phyloP scores from a whole-genome alignment of 2,113 vertebrate genomes.

The Globicephala melas region DNA sequence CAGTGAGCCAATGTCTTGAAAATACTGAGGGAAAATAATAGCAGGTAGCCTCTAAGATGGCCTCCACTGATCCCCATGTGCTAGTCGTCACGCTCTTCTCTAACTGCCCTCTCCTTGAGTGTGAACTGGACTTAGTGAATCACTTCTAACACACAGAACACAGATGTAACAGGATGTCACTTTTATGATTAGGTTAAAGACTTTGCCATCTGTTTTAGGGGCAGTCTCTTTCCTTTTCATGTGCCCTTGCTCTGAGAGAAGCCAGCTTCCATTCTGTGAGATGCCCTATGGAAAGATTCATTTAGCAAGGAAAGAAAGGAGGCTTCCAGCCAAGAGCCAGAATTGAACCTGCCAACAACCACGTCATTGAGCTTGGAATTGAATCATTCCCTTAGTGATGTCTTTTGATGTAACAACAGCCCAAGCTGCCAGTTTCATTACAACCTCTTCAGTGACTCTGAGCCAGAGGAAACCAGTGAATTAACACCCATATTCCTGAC shows the following conservation, averaged over 20 bases:
- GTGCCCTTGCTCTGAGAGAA: not conserved
- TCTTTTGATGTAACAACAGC: not conserved
- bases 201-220: too few species aligned
- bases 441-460: not conserved
- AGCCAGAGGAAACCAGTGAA: not conserved
- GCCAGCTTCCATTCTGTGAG: not conserved
- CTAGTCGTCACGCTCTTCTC: too few species aligned
- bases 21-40: too few species aligned
- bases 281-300: not conserved
- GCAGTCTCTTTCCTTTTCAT: not conserved
- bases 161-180: too few species aligned
- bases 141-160: too few species aligned
- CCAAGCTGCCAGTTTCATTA: not conserved
- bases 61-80: too few species aligned
- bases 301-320: not conserved
- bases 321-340: not conserved
- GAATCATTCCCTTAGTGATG: not conserved
- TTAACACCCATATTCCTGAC: not conserved
- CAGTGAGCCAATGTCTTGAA: too few species aligned
- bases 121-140: too few species aligned
- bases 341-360: not conserved
- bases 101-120: too few species aligned
- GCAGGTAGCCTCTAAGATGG: too few species aligned
- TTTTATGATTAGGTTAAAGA: too few species aligned
- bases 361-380: not conserved